Evolutionary conservation across 2,888 invertebrate genomes (phyloP).

Genomic region (Oligia latruncula): DNA sequence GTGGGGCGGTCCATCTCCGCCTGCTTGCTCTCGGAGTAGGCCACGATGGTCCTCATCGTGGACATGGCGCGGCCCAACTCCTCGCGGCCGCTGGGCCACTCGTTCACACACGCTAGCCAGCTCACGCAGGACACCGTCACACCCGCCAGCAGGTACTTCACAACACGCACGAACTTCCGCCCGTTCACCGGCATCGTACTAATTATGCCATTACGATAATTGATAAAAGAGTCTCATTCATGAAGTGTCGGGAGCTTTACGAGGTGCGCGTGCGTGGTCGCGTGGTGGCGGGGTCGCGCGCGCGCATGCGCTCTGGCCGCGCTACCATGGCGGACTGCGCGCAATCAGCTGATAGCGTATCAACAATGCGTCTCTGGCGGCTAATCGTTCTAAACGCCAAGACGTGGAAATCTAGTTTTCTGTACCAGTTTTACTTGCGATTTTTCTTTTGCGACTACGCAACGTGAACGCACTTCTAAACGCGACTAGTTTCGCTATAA

Average conservation of each 20-base stretch:
- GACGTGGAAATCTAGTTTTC: constrained; percentile 87
- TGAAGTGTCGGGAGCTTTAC: constrained; percentile 53
- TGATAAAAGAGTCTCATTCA: constrained; percentile 59
- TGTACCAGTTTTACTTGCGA: constrained; percentile 82
- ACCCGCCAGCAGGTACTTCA: constrained; percentile 83
- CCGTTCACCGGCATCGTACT: constrained; percentile 76
- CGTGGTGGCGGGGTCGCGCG: constrained; percentile 68
- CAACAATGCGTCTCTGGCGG: constrained; percentile 85
- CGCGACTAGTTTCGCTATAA: constrained; percentile 78
- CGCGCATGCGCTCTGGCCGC: constrained; percentile 87
- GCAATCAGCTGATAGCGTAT: constrained; percentile 88
- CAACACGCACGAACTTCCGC: constrained; percentile 80
- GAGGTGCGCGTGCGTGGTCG: constrained; percentile 65
- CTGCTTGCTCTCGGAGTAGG: constrained; percentile 90
- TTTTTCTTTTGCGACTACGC: constrained; percentile 75
- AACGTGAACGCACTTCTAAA: constrained; percentile 78
- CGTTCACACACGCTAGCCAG: constrained; percentile 85
- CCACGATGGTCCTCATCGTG: constrained; percentile 90
- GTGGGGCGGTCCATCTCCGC: constrained; percentile 87
- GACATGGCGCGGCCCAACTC: constrained; percentile 67
- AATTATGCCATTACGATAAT: constrained; percentile 68
- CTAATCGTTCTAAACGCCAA: constrained; percentile 87
- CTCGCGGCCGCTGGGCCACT: constrained; percentile 78
- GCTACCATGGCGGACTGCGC: constrained; percentile 88
- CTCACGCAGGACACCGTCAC: constrained; percentile 85